A percentile compares a stretch with the other conserved stretches of the same genome.
Conservation (phyloP, 2,113 vertebrate species). For the Spheniscus mendiculus region DNA sequence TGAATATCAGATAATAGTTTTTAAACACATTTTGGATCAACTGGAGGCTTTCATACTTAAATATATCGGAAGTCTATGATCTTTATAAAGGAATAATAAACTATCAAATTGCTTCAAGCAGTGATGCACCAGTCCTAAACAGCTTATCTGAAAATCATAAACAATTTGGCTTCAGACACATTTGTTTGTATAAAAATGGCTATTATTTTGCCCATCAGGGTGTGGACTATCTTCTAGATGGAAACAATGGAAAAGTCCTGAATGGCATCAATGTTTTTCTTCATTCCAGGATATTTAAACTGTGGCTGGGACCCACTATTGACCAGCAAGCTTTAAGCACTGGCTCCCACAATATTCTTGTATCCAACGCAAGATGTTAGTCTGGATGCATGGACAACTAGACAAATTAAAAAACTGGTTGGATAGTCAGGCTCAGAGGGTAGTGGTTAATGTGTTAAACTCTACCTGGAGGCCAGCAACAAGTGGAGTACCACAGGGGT, state of each 20-base stretch:
- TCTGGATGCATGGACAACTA: not conserved
- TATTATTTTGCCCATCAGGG: not conserved
- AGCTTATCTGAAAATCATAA: not conserved
- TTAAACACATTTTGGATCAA: not conserved
- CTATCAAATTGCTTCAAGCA: not conserved
- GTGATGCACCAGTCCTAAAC: not conserved
- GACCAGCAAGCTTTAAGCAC: not conserved
- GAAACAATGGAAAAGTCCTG: not conserved
- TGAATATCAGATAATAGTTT: not conserved
- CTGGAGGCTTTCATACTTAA: not conserved
- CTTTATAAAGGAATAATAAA: not conserved
- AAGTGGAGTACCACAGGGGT: not conserved
- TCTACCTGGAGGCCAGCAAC: not conserved
- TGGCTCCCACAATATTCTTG: not conserved
- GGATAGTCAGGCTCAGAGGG: not conserved
- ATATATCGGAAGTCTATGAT: not conserved
- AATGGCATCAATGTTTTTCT: not conserved
- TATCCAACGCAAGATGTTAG: not conserved
- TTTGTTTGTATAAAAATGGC: not conserved
- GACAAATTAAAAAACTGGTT: not conserved
- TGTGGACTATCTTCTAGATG: not conserved
- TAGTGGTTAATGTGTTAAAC: not conserved
- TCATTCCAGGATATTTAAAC: not conserved
- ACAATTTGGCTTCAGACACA: not conserved
- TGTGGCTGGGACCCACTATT: not conserved